Evolutionary conservation across 2,797 vertebrate genomes (phyloP).

Genomic region (Nyctalus aviator): DNA sequence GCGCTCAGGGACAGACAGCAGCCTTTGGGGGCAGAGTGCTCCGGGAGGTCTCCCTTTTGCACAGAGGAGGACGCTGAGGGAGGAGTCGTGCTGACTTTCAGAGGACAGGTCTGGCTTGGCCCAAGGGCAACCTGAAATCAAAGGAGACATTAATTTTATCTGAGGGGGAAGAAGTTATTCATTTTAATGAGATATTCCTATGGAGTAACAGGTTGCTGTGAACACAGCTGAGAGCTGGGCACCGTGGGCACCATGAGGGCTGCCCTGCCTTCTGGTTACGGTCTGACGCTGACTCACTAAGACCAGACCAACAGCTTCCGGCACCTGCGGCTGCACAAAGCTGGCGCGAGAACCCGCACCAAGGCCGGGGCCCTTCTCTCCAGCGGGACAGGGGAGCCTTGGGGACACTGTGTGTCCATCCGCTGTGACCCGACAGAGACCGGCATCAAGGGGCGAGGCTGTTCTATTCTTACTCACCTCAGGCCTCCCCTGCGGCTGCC

Average conservation of each 20-base stretch:
- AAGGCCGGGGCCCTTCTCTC: neutral
- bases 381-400: slow-evolving; percentile 18
- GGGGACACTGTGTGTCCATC: neutral
- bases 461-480: slow-evolving; percentile 61
- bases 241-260: neutral
- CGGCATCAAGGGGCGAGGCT: slow-evolving; percentile 44
- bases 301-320: neutral
- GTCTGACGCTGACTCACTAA: slow-evolving; percentile 25
- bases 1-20: slow-evolving; percentile 32
- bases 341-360: neutral
- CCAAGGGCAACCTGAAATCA: slow-evolving; percentile 5
- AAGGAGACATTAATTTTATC: slow-evolving; percentile 41
- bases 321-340: neutral
- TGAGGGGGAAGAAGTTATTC: neutral
- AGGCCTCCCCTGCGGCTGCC: slow-evolving; percentile 47
- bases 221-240: neutral
- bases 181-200: slow-evolving; percentile 23
- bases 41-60: neutral
- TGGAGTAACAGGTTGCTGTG: neutral
- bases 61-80: slow-evolving; percentile 31
- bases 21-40: too few species aligned
- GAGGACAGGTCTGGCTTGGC: slow-evolving; percentile 16
- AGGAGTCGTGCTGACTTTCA: slow-evolving; percentile 12
- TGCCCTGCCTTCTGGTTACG: neutral
- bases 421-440: neutral